A percentile compares a stretch with the other conserved stretches of the same genome.
phyloP scores from a whole-genome alignment of 2,888 invertebrate genomes.

The Nephrotoma guestfalica region DNA sequence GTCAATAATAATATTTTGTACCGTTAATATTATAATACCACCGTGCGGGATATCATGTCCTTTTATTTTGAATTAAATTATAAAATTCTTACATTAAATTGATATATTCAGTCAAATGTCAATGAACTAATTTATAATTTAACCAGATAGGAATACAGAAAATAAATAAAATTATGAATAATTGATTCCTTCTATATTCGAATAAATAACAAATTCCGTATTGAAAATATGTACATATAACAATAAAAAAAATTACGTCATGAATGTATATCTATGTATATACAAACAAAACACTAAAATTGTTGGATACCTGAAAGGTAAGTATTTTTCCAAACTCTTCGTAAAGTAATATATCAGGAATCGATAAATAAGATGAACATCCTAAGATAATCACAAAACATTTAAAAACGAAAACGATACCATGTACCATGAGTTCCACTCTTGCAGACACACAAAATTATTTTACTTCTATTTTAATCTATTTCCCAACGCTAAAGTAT shows the following conservation, averaged over 20 bases:
- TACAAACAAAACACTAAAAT: neutral
- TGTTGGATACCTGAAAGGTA: neutral
- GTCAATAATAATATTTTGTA: neutral
- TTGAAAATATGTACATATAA: neutral
- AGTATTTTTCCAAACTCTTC: neutral
- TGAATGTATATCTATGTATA: neutral
- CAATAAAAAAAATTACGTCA: neutral
- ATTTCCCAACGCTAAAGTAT: neutral
- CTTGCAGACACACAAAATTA: neutral
- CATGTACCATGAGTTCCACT: neutral
- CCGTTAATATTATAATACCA: neutral
- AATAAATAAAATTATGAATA: neutral
- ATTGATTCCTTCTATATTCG: neutral
- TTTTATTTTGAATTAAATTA: neutral
- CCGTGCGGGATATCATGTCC: slow-evolving; percentile 3
- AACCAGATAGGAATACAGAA: neutral
- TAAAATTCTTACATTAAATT: neutral
- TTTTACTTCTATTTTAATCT: neutral
- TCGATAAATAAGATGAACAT: neutral
- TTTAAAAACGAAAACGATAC: neutral
- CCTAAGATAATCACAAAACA: neutral
- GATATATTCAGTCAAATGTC: neutral
- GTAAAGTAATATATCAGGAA: neutral
- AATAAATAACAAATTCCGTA: neutral
- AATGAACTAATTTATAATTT: neutral